phyloP scores from a whole-genome alignment of 2,797 vertebrate species.

The Sebastes steindachneri region DNA sequence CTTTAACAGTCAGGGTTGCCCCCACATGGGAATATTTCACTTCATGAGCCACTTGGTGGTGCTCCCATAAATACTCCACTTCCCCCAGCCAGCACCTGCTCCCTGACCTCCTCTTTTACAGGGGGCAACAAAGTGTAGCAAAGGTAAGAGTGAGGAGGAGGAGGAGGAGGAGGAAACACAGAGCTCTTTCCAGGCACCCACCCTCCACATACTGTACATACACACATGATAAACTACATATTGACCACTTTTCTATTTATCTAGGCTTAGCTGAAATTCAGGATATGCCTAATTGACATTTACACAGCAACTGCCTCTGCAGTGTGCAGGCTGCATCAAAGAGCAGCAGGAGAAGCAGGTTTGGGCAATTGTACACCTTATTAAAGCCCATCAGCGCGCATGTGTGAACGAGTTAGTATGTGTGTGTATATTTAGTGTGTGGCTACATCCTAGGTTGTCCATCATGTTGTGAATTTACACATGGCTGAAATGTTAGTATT shows the following conservation, averaged over 20 bases:
- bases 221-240: background rate
- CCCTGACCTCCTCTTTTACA: conserved; percentile 51
- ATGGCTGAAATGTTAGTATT: conserved; percentile 9
- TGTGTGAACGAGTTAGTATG: background rate
- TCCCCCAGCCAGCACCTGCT: conserved; percentile 44
- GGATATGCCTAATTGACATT: conserved; percentile 55
- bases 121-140: conserved; percentile 9
- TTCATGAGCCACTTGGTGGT: conserved; percentile 23
- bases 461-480: conserved; percentile 11
- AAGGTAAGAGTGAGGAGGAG: background rate
- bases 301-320: conserved; percentile 36
- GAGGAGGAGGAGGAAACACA: background rate
- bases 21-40: conserved; percentile 42
- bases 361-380: conserved; percentile 57
- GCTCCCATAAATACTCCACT: conserved; percentile 49
- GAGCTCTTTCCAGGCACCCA: background rate
- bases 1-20: conserved; percentile 23
- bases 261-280: conserved; percentile 14
- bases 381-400: conserved; percentile 50
- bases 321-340: conserved; percentile 37
- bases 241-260: background rate
- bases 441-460: conserved; percentile 15
- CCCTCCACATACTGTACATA: background rate
- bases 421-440: background rate
- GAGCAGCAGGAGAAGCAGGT: conserved; percentile 43